Conservation (phyloP, 1,140 invertebrate genomes). For the Muscidifurax raptorellus region DNA sequence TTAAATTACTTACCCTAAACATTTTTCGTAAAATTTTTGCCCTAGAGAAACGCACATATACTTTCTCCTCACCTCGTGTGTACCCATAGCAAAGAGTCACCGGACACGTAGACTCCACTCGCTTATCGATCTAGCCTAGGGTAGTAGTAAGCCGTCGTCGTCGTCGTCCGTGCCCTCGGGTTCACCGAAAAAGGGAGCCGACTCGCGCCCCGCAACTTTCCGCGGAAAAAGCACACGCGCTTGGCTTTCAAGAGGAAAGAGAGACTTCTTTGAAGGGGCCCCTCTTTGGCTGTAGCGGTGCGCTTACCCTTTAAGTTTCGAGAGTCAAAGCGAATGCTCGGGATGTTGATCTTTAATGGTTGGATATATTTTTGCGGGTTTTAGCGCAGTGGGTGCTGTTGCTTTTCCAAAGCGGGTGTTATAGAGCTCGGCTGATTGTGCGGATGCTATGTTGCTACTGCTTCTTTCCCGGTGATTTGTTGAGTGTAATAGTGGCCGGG, state of each 20-base stretch:
- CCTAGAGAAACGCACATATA: too few species aligned
- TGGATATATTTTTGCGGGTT: conserved; percentile 10
- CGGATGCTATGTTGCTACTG: not conserved
- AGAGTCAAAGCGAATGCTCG: conserved; percentile 8
- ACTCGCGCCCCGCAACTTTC: not conserved
- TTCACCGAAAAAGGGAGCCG: not conserved
- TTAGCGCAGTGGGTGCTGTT: not conserved
- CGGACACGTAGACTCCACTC: too few species aligned
- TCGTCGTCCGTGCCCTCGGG: too few species aligned
- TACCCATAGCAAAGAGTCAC: too few species aligned
- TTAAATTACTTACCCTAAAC: too few species aligned
- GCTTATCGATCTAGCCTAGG: conserved; percentile 22
- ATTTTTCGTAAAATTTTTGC: too few species aligned
- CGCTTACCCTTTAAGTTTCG: not conserved
- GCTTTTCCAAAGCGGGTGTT: not conserved
- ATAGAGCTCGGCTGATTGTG: not conserved
- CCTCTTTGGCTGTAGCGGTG: not conserved
- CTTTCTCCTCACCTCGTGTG: too few species aligned
- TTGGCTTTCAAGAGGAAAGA: conserved; percentile 10
- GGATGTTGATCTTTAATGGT: conserved; percentile 36
- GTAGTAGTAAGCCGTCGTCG: not conserved
- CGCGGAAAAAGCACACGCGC: not conserved
- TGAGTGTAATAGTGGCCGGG: not conserved
- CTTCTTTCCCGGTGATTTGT: not conserved
- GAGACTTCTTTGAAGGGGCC: conserved; percentile 4